Conservation (phyloP, 2,888 invertebrate species). For the Tethea ocularis region DNA sequence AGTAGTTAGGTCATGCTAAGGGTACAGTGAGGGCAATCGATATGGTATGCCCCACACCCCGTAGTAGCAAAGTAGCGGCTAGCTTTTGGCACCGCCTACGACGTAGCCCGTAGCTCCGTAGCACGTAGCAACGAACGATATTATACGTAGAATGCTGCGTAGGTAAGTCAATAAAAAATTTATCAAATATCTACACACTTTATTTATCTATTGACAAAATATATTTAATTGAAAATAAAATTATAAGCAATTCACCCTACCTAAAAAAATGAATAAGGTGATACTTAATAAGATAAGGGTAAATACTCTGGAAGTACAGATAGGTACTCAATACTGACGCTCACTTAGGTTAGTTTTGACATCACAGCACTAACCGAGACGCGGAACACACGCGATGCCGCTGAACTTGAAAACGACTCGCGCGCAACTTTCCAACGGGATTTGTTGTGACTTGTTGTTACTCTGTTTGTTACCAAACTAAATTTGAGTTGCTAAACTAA, state of each 20-base stretch:
- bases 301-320: not conserved
- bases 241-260: too few relatives aligned
- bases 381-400: constrained; percentile 24
- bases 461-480: constrained; percentile 81
- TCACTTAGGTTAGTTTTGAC: not conserved
- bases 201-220: too few relatives aligned
- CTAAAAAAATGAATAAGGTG: not conserved
- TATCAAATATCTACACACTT: not conserved
- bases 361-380: not conserved
- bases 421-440: constrained; percentile 78
- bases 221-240: too few relatives aligned
- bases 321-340: not conserved
- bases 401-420: constrained; percentile 82
- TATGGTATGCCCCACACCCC: constrained; percentile 57
- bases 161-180: not conserved
- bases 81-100: constrained; percentile 64
- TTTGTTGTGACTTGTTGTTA: constrained; percentile 82
- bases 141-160: constrained; percentile 29
- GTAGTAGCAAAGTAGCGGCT: constrained; percentile 53
- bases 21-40: constrained; percentile 57
- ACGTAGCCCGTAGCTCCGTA: constrained; percentile 46
- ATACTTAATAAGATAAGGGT: not conserved
- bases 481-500: constrained; percentile 83
- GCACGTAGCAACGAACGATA: constrained; percentile 30
- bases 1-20: constrained; percentile 51